These are phyloP conservation scores for Corynorhinus townsendii DNA, from an alignment of 2,113 vertebrate genomes.

Conservation along the genomic window DNA sequence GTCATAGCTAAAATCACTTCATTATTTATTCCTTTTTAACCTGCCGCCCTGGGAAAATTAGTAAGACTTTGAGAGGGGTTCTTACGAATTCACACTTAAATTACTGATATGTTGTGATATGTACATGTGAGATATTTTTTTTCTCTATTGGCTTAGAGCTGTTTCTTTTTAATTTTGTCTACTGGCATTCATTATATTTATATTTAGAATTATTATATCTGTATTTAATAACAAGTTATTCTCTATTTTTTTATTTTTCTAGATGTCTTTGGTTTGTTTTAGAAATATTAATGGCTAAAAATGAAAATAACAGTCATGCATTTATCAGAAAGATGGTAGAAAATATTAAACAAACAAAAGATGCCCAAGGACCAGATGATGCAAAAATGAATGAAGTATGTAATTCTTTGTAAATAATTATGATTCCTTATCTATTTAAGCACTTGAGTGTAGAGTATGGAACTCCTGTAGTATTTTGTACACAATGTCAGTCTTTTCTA, in stretches of 20 bases:
- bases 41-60: not conserved
- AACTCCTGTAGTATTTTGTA: not conserved
- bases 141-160: not conserved
- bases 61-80: not conserved
- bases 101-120: not conserved
- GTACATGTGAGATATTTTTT: not conserved
- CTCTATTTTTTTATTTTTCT: not conserved
- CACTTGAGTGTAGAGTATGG: not conserved
- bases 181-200: not conserved
- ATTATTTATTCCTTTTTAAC: not conserved
- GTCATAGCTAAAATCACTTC: not conserved
- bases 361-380: slow-evolving; percentile 93
- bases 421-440: not conserved
- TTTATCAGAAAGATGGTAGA: slow-evolving; percentile 99
- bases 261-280: slow-evolving; percentile 99
- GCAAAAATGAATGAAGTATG: slow-evolving; percentile 96
- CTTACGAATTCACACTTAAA: not conserved
- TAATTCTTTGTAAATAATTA: slow-evolving; percentile 53
- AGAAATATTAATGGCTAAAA: slow-evolving; percentile 99
- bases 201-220: not conserved
- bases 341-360: slow-evolving; percentile 99
- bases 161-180: not conserved
- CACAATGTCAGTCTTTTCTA: not conserved
- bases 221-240: not conserved
- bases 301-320: slow-evolving; percentile 99